phyloP scores from a whole-genome alignment of 2,797 vertebrate genomes.

The Syndactyla subalaris region DNA sequence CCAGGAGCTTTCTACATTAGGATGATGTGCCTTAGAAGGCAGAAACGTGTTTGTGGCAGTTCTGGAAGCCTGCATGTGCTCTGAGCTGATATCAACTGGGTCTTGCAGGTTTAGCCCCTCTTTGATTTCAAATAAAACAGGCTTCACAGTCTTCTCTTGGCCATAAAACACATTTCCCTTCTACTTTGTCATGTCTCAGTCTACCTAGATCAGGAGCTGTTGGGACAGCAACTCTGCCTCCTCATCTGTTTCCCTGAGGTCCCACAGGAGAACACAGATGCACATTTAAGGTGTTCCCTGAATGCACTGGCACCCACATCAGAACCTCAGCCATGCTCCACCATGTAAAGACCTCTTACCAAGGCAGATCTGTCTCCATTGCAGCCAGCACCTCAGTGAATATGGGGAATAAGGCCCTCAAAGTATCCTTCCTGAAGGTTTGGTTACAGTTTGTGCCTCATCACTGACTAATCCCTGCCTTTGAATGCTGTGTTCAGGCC shows the following conservation, averaged over 20 bases:
- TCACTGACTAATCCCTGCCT: background rate
- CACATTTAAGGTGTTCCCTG: rapidly evolving
- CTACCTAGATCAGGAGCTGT: background rate
- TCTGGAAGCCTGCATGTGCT: background rate
- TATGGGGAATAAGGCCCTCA: rapidly evolving
- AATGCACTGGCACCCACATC: background rate
- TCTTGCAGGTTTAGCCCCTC: background rate
- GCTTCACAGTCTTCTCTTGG: background rate
- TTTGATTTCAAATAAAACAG: background rate
- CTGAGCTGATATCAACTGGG: background rate
- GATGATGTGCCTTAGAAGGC: constrained; percentile 18
- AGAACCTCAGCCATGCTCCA: background rate
- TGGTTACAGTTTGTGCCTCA: rapidly evolving
- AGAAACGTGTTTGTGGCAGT: background rate
- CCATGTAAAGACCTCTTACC: background rate
- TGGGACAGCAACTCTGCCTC: background rate
- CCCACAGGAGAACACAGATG: background rate
- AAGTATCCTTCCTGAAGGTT: rapidly evolving
- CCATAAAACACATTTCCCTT: background rate
- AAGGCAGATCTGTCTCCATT: background rate
- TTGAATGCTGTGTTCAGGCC: background rate
- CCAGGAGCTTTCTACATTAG: constrained; percentile 9
- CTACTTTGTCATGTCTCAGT: background rate
- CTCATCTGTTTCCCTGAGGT: background rate
- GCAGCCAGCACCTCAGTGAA: background rate